Evolutionary conservation across 2,888 invertebrate species (phyloP).

Genomic region (Ditula angustiorana): DNA sequence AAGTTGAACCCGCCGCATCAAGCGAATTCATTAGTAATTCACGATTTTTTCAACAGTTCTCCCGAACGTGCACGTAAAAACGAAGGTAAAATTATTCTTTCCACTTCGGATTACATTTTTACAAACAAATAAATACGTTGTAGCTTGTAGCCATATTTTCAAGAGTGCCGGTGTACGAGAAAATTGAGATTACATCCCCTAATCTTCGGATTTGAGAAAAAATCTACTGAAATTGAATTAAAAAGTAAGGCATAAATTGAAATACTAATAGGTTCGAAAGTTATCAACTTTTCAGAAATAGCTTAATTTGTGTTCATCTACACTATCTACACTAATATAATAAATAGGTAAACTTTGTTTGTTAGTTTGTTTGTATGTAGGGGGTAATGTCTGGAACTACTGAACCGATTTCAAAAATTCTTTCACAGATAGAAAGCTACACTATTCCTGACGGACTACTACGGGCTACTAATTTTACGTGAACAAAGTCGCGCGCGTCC

Average conservation of each 20-base stretch:
- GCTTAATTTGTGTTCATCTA: too few relatives aligned
- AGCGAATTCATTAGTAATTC: slow-evolving; percentile 12
- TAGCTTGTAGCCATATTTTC: background rate
- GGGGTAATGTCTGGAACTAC: too few relatives aligned
- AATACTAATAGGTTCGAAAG: too few relatives aligned
- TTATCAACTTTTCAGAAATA: too few relatives aligned
- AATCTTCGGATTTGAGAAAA: background rate
- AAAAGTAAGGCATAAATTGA: background rate
- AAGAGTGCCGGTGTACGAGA: background rate
- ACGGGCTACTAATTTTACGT: too few relatives aligned
- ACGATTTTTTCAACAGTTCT: slow-evolving; percentile 7
- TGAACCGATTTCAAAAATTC: too few relatives aligned
- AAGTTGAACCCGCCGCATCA: background rate
- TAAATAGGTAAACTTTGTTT: too few relatives aligned
- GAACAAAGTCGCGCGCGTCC: too few relatives aligned
- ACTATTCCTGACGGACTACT: too few relatives aligned
- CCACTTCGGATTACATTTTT: background rate
- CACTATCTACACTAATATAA: too few relatives aligned
- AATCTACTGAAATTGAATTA: background rate
- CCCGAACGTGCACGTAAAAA: slow-evolving; percentile 1
- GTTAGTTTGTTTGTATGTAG: too few relatives aligned
- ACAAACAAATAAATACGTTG: background rate
- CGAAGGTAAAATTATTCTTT: background rate
- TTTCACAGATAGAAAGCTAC: too few relatives aligned
- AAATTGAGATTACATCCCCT: background rate